Conservation (phyloP, 2,888 invertebrate species). For the Rhagophthalmus giganteus region DNA sequence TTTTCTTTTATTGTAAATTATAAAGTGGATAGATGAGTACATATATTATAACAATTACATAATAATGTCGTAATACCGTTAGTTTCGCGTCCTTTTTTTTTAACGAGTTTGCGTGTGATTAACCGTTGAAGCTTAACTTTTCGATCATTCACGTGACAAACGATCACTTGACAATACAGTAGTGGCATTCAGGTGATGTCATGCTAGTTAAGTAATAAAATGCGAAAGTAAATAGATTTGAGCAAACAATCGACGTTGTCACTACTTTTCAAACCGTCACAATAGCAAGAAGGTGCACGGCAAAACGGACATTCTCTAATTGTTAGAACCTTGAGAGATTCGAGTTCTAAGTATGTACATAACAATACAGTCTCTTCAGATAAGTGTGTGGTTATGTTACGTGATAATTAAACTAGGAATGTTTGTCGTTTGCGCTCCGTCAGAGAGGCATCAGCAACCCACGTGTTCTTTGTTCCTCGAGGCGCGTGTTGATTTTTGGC, state of each 20-base stretch:
- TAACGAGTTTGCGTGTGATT: slow-evolving; percentile 8
- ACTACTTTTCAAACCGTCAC: slow-evolving; percentile 20
- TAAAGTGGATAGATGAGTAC: too few species aligned
- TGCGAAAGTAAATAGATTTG: slow-evolving; percentile 32
- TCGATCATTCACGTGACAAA: slow-evolving; percentile 9
- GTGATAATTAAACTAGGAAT: slow-evolving; percentile 38
- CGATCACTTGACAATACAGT: slow-evolving; percentile 16
- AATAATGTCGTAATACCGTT: slow-evolving; percentile 1
- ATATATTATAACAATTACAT: not conserved
- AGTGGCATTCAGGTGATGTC: slow-evolving; percentile 24
- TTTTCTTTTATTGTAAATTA: too few species aligned
- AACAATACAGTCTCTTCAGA: slow-evolving; percentile 29
- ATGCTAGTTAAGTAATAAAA: slow-evolving; percentile 26
- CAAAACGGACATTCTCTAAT: slow-evolving; percentile 31
- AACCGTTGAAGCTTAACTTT: slow-evolving; percentile 8
- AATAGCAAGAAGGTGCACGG: slow-evolving; percentile 23
- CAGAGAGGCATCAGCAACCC: slow-evolving; percentile 24
- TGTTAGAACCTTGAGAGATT: slow-evolving; percentile 36
- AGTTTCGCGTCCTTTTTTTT: not conserved
- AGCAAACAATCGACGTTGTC: slow-evolving; percentile 33
- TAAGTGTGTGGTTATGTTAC: slow-evolving; percentile 32
- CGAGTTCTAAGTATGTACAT: slow-evolving; percentile 38
- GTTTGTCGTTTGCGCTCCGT: slow-evolving; percentile 31
- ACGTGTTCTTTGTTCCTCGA: slow-evolving; percentile 28
- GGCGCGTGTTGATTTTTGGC: slow-evolving; percentile 26